phyloP scores from a whole-genome alignment of 2,113 vertebrate species.

The Platichthys stellatus region DNA sequence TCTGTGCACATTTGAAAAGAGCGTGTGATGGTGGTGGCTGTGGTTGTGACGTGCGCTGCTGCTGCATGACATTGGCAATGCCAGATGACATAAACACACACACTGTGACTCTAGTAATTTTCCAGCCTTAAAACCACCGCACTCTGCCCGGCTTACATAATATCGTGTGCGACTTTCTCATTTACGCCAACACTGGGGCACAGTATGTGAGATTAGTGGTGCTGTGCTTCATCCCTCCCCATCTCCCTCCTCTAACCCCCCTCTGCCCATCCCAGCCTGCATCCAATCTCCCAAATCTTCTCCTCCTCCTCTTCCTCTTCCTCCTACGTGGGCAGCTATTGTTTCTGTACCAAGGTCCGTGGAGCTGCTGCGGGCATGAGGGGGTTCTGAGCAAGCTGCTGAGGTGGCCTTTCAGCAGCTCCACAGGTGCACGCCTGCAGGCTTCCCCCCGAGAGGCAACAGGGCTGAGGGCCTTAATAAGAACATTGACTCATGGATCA shows the following conservation, averaged over 20 bases:
- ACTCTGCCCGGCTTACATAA: conserved; percentile 62
- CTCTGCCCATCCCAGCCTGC: neutral
- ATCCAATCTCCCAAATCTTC: conserved; percentile 28
- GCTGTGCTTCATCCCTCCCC: conserved; percentile 49
- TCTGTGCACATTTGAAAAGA: neutral
- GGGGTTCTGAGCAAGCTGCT: conserved; percentile 10
- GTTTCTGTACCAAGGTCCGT: conserved; percentile 40
- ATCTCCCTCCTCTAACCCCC: conserved; percentile 34
- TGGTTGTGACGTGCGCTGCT: conserved; percentile 2
- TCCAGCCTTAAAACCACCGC: conserved; percentile 61
- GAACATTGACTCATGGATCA: conserved; percentile 21
- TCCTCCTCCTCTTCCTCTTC: too few relatives aligned
- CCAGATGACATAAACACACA: conserved; percentile 54
- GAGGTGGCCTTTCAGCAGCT: conserved; percentile 23
- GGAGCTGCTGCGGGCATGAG: neutral
- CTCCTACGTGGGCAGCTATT: conserved; percentile 21
- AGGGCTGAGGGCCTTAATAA: conserved; percentile 5
- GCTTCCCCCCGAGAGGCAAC: conserved; percentile 15
- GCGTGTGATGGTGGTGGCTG: neutral
- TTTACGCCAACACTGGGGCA: conserved; percentile 59
- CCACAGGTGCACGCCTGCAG: conserved; percentile 50
- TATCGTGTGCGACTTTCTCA: conserved; percentile 64
- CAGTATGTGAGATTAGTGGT: conserved; percentile 70
- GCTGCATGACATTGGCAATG: conserved; percentile 17
- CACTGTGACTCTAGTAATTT: conserved; percentile 65